Base-by-base conservation (phyloP, 2,113 vertebrate genomes). In the Mustelus asterias region DNA sequence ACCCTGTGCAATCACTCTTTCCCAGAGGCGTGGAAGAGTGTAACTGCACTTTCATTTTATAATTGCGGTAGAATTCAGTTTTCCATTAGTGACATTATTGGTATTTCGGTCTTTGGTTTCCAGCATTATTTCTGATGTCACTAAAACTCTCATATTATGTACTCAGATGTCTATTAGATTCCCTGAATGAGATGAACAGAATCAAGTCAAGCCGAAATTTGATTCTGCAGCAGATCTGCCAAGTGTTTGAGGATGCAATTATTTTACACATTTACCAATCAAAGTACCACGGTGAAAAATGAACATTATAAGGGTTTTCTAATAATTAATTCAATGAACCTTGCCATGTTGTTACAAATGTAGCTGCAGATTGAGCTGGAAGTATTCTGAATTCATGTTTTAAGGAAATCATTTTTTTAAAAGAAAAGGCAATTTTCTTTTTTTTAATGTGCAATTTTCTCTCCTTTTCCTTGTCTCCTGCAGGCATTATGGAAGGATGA, bases 61-160 rank as follows among this genome's bases (percentile, higher is more conserved):
- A 94, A 94, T 44, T 94, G 93, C 24, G 65, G 65, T 48, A 94
- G 93, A 94, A 69, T 44, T 70, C 93, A 94, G 65, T 70, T 70
- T 94, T n/a, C 65, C 63, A 94, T 94, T 72, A 95, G 69, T 95
- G 94, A 94, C 69, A 95, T 95, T 95, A 95, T 95, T 95, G 67
- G 69, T 95, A 95, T 72, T 95, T 95, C 69, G 70, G 44, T 72
- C 94, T 48, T 95, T 72, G 41, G 65, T 95, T 95, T 95, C 44
- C 94, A 33, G 94, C 67, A 95, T 95, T 94, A 94, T 69, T 69
- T 94, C 92, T 95, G 69, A 70, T 95, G 69, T 76, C 67, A 70
- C 37, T 72, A 72, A 95, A 72, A 95, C n/a, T 94, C 65, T 70
- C n/a, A 72, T 24, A 26, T 72, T 95, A 72, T 95, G 37, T 54